Evolutionary conservation across 1,140 invertebrate species (phyloP).

Genomic region (Trypoxylus dichotomus): DNA sequence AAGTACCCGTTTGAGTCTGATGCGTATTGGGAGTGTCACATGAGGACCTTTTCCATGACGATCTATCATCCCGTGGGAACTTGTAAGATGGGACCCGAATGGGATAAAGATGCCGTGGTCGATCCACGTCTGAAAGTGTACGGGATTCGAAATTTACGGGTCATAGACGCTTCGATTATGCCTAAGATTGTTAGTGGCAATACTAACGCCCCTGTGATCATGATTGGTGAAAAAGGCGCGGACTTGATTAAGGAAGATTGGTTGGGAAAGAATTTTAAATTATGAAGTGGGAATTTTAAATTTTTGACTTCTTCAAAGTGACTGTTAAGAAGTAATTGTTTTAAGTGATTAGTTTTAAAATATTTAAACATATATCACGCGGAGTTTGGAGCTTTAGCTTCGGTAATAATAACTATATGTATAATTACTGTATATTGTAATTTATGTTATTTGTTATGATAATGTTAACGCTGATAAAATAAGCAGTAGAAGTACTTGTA

Average conservation of each 20-base stretch:
- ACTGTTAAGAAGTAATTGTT: no score
- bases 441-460: no score
- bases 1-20: slow-evolving; percentile 73
- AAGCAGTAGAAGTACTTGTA: not conserved
- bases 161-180: slow-evolving; percentile 89
- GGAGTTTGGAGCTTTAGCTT: no score
- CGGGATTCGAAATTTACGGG: slow-evolving; percentile 74
- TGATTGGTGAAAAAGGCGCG: slow-evolving; percentile 54
- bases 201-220: slow-evolving; percentile 53
- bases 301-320: no score
- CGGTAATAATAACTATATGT: no score
- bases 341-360: no score
- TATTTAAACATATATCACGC: no score
- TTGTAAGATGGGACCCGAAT: slow-evolving; percentile 80
- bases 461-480: no score
- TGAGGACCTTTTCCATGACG: slow-evolving; percentile 82
- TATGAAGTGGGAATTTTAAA: not conserved
- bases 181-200: slow-evolving; percentile 69
- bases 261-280: slow-evolving; percentile 37
- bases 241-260: slow-evolving; percentile 57
- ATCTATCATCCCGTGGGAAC: slow-evolving; percentile 83
- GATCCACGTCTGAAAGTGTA: slow-evolving; percentile 78
- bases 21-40: slow-evolving; percentile 82
- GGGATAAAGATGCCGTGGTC: slow-evolving; percentile 77
- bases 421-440: no score